Conservation (phyloP, 2,113 vertebrate genomes). For the Paradoxurus hermaphroditus region DNA sequence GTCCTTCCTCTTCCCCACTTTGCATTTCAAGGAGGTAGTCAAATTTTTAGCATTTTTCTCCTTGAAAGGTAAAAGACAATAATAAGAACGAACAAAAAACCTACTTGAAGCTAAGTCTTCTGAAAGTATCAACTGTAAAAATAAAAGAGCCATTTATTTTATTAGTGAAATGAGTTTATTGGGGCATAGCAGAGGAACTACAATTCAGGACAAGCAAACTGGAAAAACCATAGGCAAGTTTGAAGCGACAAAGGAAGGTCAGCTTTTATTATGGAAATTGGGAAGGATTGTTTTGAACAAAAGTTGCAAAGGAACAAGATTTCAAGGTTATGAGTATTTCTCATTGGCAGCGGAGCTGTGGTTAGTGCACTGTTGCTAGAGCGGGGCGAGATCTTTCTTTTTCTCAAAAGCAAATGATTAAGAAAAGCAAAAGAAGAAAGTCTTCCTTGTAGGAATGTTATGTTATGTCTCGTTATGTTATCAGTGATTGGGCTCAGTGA, state of each 20-base stretch:
- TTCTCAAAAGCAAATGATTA: background rate
- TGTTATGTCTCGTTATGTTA: background rate
- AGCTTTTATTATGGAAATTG: background rate
- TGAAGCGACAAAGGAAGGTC: background rate
- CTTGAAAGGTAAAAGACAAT: background rate
- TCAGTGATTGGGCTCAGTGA: background rate
- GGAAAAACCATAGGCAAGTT: background rate
- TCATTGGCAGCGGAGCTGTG: background rate
- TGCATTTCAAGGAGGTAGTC: background rate
- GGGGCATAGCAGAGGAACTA: background rate
- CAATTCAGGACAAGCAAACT: background rate
- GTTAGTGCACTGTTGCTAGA: background rate
- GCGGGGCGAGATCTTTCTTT: background rate
- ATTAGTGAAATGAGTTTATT: background rate
- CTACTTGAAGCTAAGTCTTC: background rate
- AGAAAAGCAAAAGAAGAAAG: background rate
- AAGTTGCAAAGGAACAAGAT: background rate
- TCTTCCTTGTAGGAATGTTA: too few relatives aligned
- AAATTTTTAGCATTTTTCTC: background rate
- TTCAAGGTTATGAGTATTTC: background rate
- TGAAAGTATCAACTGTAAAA: background rate
- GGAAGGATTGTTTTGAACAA: background rate
- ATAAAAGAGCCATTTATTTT: background rate
- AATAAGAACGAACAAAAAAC: background rate
- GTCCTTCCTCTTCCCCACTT: fast-evolving